Evolutionary conservation across 2,797 vertebrate genomes (phyloP), one percentile per base, ranked within the genome.

Genomic region (Alosa sapidissima): DNA sequence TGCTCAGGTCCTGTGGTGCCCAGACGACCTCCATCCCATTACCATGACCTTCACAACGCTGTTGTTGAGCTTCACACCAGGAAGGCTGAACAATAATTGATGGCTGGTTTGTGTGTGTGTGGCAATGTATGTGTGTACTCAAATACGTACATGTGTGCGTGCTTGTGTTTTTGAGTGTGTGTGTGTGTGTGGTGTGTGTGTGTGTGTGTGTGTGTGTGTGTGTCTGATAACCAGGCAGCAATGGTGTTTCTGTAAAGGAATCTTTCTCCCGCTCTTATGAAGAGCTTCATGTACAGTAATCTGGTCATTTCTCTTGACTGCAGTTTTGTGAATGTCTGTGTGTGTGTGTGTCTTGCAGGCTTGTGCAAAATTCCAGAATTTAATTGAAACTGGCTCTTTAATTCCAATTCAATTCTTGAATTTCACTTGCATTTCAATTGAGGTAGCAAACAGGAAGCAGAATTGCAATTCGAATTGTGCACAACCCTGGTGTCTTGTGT

Each of bases 221-320:
- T 55, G 54, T 55, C 5, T 55, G 21, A 8, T 51, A 51, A 2
- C 7, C 54, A 55, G 1, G n/a, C n/a, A 24, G n/a, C 58, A 62
- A 24, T 62, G 7, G 58, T 24, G 58, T 62, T 62, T 62, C 58
- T 62, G 58, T 62, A 62, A 62, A 62, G 58, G 58, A 62, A 62
- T 62, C 1, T 62, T 62, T 24, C n/a, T 24, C 58, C 58, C 24
- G 58, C 58, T 62, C 58, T 62, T 62, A 62, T 62, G 58, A 62
- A 62, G 58, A 62, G 58, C 58, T 62, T 55, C 14, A 55, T 55
- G 52, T 55, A 55, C 52, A 55, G 52, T 55, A 55, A 11, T 55
- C 3, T 55, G 52, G 52, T 55, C 52, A 55, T 55, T 55, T 55
- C 52, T 55, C 52, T 55, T 55, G 52, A 55, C 81, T 82, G 81